Evolutionary conservation across 2,888 invertebrate genomes (phyloP).

Genomic region (Mesorhabditis sp.): DNA sequence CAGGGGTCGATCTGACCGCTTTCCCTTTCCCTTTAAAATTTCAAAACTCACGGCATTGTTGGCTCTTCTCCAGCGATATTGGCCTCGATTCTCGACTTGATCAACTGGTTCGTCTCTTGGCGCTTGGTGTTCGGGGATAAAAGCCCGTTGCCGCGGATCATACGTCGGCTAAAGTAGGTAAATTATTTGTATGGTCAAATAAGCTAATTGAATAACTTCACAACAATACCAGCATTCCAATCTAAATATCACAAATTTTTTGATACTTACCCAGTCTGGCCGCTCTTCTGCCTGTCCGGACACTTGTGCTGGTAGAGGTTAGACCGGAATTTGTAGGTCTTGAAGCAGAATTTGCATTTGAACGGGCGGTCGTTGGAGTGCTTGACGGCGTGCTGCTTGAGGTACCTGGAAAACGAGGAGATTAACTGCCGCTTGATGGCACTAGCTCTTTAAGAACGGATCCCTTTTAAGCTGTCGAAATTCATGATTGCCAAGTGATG

Average conservation of each 20-base stretch:
- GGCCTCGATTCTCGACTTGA: slow-evolving; percentile 31
- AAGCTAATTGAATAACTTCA: slow-evolving; percentile 7
- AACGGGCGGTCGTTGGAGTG: slow-evolving; percentile 58
- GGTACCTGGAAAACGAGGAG: slow-evolving; percentile 19
- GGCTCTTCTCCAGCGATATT: background rate
- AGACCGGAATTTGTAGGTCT: slow-evolving; percentile 58
- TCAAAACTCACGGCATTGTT: background rate
- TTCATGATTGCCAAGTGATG: too few relatives aligned
- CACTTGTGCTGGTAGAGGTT: slow-evolving; percentile 58
- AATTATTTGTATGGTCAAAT: slow-evolving; percentile 6
- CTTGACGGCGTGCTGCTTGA: slow-evolving; percentile 57
- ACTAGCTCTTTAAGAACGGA: too few relatives aligned
- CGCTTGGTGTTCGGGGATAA: slow-evolving; percentile 13
- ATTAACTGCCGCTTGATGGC: too few relatives aligned
- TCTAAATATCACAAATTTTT: too few relatives aligned
- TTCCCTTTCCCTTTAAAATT: background rate
- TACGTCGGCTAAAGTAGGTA: background rate
- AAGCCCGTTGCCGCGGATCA: background rate
- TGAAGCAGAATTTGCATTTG: slow-evolving; percentile 56
- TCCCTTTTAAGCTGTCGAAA: too few relatives aligned
- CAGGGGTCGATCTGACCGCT: too few relatives aligned
- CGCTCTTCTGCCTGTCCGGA: slow-evolving; percentile 48
- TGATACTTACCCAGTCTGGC: slow-evolving; percentile 20
- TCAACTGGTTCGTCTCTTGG: slow-evolving; percentile 21
- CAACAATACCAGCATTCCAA: background rate